Evolutionary conservation across 2,797 vertebrate species (phyloP).

Genomic region (Philypnodon macrostomus): DNA sequence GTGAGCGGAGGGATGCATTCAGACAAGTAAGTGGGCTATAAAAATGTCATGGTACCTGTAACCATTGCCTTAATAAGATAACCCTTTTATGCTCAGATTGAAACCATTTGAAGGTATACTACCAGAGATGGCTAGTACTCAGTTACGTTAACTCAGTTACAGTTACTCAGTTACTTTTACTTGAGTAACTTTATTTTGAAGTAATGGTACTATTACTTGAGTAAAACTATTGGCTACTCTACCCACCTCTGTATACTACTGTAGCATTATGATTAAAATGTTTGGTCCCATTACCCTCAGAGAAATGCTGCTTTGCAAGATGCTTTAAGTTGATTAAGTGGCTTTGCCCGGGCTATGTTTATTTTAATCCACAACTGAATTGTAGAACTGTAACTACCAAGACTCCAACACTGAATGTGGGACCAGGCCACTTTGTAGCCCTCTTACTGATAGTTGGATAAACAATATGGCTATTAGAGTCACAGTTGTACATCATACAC

Average conservation of each 20-base stretch:
- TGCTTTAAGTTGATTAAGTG: slow-evolving; percentile 6
- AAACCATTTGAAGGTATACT: no score
- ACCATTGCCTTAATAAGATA: no score
- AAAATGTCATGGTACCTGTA: neutral
- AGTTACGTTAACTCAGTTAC: no score
- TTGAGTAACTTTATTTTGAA: no score
- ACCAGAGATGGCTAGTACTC: no score
- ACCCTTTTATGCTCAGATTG: slow-evolving; percentile 19
- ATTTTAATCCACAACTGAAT: slow-evolving; percentile 7
- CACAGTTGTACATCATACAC: slow-evolving; percentile 1
- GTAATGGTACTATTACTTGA: no score
- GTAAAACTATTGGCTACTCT: no score
- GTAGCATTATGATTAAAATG: slow-evolving; percentile 12
- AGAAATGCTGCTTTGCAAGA: neutral
- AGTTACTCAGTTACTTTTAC: no score
- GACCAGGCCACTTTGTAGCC: neutral
- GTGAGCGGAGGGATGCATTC: slow-evolving; percentile 13
- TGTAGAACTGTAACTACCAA: slow-evolving; percentile 3
- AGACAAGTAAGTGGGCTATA: slow-evolving; percentile 26
- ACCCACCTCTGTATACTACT: no score
- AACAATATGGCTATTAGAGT: neutral
- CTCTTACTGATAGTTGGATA: no score
- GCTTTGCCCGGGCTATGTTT: neutral
- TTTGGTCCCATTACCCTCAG: slow-evolving; percentile 27
- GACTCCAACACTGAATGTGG: neutral